Base-by-base conservation (phyloP, 2,888 invertebrate species). In the Rotaria magnacalcarata region DNA sequence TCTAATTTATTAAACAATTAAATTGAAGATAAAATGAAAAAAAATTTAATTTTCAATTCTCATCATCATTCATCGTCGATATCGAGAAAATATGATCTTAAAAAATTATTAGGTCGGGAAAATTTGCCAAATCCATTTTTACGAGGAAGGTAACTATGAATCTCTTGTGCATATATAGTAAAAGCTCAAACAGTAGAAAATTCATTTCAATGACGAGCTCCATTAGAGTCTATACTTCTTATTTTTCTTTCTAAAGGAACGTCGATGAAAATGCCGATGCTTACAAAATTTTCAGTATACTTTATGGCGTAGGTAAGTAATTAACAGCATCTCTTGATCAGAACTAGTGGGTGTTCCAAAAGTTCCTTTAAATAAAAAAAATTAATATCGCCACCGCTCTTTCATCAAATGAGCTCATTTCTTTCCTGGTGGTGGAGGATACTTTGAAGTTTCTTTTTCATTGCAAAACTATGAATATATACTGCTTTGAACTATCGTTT, bases 211-310 rank as follows among this genome's bases (percentile, higher is more conserved):
- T 8, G 5, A 10, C n/a, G 27, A n/a, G n/a, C n/a, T 14, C 21
- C 8, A n/a, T n/a, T 54, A 54, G 11, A 16, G 4, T 54, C 19
- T 54, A 16, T 16, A 54, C 7, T 24, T n/a, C 75, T 80, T 24
- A 11, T 47, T 24, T 47, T 8, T 47, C 75, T 80, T 47, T 21
- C 14, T 16, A 60, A n/a, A 80, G 80, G 21, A 80, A 47, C 7
- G 47, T 47, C 47, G 80, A 80, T 47, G 80, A 80, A 80, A 80
- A 80, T n/a, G 47, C 43, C 3, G 47, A 47, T 80, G 43, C 47
- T 7, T 80, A 80, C 43, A 80, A 80, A 80, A 80, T 80, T 7
- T 80, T 80, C 11, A 80, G 80, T 80, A 80, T 80, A n/a, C 80
- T 80, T 10, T 80, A 80, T 80, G 80, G 80, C 16, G n/a, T 80